phyloP scores from a whole-genome alignment of 1,140 invertebrate species.

The Mesaphorura yosii region DNA sequence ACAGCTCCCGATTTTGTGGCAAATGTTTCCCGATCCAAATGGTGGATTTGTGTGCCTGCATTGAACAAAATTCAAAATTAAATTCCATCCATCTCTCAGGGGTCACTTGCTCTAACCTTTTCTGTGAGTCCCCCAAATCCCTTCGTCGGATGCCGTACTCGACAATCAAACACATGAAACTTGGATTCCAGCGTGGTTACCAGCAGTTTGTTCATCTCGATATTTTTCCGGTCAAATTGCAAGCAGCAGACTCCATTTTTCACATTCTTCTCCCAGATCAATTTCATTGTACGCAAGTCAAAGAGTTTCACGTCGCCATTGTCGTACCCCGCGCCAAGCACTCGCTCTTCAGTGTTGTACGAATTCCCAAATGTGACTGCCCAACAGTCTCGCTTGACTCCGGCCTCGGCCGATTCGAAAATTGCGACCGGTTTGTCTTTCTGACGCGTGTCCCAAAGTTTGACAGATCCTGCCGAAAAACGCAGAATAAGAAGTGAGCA shows the following conservation, averaged over 20 bases:
- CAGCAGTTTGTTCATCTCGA: conserved; percentile 86
- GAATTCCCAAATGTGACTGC: conserved; percentile 71
- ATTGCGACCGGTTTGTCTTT: conserved; percentile 70
- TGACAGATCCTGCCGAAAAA: conserved; percentile 56
- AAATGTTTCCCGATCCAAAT: conserved; percentile 77
- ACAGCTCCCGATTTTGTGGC: conserved; percentile 89
- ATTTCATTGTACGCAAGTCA: conserved; percentile 69
- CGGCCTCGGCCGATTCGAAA: conserved; percentile 61
- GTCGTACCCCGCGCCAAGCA: conserved; percentile 83
- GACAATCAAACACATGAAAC: conserved; percentile 77
- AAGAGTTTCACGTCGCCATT: conserved; percentile 95
- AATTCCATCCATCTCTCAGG: not conserved
- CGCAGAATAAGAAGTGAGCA: too few relatives aligned
- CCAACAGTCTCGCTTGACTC: conserved; percentile 68
- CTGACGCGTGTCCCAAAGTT: conserved; percentile 89
- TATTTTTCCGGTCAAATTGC: conserved; percentile 89
- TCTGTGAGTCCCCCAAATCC: conserved; percentile 69
- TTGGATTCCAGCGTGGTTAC: conserved; percentile 87
- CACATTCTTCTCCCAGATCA: conserved; percentile 82
- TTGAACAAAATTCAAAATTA: conserved; percentile 27
- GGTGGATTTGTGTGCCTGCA: conserved; percentile 62
- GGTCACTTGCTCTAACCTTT: conserved; percentile 43
- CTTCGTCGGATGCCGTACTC: conserved; percentile 73
- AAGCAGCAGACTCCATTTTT: conserved; percentile 84
- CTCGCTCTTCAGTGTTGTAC: conserved; percentile 68